Evolutionary conservation across 2,888 invertebrate species (phyloP).

Genomic region (Melanophora roralis): DNA sequence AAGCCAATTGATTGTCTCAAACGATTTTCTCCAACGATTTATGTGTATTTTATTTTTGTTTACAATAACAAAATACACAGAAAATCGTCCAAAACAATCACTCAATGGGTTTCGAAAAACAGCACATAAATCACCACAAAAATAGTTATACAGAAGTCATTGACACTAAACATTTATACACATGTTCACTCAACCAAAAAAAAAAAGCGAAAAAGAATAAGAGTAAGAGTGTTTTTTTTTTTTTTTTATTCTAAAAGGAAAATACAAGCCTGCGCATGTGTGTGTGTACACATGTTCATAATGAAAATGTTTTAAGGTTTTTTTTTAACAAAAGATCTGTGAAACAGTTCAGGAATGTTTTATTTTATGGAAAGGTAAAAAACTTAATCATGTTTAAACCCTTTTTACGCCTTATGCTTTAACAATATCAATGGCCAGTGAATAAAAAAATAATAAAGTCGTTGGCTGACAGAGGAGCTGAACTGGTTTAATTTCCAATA

Average conservation of each 20-base stretch:
- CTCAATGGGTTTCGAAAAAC: no score
- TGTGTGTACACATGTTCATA: not conserved
- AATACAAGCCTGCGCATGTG: not conserved
- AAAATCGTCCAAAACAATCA: no score
- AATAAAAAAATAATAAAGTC: constrained; percentile 25
- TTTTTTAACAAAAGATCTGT: not conserved
- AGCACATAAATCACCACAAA: not conserved
- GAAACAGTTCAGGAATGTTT: not conserved
- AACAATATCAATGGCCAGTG: not conserved
- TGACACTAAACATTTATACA: constrained; percentile 22
- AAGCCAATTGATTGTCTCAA: no score
- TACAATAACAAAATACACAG: no score
- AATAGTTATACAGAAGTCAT: constrained; percentile 16
- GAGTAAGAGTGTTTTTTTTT: constrained; percentile 54
- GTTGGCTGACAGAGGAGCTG: constrained; percentile 49
- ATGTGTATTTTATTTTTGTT: no score
- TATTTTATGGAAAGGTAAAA: not conserved
- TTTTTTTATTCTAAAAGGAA: constrained; percentile 14
- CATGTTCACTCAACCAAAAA: constrained; percentile 1
- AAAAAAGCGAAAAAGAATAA: constrained; percentile 32
- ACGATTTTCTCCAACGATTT: no score
- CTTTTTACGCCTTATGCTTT: constrained; percentile 52
- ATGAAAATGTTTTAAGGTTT: no score
- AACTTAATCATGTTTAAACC: not conserved
- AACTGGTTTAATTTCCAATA: constrained; percentile 59